These are phyloP conservation scores for Xiphophorus birchmanni DNA, from an alignment of 2,797 vertebrate genomes.

Conservation along the genomic window DNA sequence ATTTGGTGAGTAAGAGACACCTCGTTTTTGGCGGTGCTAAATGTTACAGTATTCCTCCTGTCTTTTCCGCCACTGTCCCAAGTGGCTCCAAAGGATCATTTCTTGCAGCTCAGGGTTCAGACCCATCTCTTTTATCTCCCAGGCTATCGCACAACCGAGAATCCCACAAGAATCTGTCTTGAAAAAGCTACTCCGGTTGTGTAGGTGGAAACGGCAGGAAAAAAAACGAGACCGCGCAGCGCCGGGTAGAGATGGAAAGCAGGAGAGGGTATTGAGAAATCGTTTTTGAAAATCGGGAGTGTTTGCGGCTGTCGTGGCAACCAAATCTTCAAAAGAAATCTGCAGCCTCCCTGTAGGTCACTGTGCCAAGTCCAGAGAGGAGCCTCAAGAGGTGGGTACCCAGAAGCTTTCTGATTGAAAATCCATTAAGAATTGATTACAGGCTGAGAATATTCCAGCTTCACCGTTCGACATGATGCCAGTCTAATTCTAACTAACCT, in stretches of 20 bases:
- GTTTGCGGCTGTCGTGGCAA: slow-evolving; percentile 1
- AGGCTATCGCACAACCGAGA: neutral
- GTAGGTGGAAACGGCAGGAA: slow-evolving; percentile 24
- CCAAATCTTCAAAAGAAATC: neutral
- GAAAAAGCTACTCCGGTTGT: slow-evolving; percentile 11
- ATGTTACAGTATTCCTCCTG: neutral
- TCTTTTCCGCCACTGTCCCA: neutral
- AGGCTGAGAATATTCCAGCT: slow-evolving; percentile 6
- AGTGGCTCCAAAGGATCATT: neutral
- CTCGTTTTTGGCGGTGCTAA: neutral
- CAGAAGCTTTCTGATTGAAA: slow-evolving; percentile 3
- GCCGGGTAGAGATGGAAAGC: slow-evolving; percentile 5
- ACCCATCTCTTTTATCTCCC: neutral
- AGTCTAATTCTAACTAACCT: neutral
- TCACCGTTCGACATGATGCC: neutral
- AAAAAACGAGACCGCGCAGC: slow-evolving; percentile 7
- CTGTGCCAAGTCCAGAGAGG: neutral
- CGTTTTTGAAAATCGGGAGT: neutral
- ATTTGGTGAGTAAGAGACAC: neutral
- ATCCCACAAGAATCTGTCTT: slow-evolving; percentile 5
- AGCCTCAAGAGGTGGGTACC: neutral
- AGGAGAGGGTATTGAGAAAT: neutral
- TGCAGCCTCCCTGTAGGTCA: neutral
- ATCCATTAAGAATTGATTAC: neutral
- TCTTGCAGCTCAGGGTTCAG: neutral